Evolutionary conservation across 2,113 vertebrate species (phyloP), one percentile per base, ranked within the genome.

Genomic region (Festucalex cinctus): DNA sequence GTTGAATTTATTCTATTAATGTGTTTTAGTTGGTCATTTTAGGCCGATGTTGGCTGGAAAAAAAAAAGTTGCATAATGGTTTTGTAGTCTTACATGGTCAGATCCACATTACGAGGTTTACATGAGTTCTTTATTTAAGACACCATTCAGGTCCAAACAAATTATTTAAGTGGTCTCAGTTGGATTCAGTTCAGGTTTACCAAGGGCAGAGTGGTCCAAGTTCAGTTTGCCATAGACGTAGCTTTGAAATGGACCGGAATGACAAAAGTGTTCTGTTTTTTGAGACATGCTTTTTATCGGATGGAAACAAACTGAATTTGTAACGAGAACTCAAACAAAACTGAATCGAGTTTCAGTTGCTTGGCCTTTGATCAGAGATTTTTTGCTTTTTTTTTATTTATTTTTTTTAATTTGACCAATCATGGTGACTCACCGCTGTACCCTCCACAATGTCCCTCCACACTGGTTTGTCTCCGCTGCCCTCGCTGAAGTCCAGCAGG

Each of bases 381-480:
- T 0, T 28, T n/a, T n/a, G n/a, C n/a, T n/a, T n/a, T n/a, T n/a
- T n/a, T n/a, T n/a, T n/a, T n/a, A n/a, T n/a, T n/a, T n/a, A n/a
- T n/a, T n/a, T n/a, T n/a, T n/a, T 16, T 4, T 8, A 57, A 57
- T 32, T 3, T 57, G 16, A 35, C 35, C 2, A 32, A 48, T 60
- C 1, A 7, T 43, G 8, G 60, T 26, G 6, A 26, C 94, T 94
- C 85, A 97, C 95, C 87, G 93, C 94, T 7, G 92, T 94, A 1
- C 93, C 95, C 83, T 96, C 95, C 78, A 95, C 83, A 53, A 97
- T 96, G 90, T 96, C 94, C 87, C 95, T 93, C 95, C 95, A 97
- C 22, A 97, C 90, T 0, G 95, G 95, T 17, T 93, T 92, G 69
- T 95, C 95, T 0, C 91, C 93, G 53, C 92, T 93, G 82, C 93